Percentiles rank a stretch among this genome's conserved stretches.
Evolutionary conservation across 2,797 vertebrate genomes (phyloP).

Genomic region (Malacoctenus gilli): DNA sequence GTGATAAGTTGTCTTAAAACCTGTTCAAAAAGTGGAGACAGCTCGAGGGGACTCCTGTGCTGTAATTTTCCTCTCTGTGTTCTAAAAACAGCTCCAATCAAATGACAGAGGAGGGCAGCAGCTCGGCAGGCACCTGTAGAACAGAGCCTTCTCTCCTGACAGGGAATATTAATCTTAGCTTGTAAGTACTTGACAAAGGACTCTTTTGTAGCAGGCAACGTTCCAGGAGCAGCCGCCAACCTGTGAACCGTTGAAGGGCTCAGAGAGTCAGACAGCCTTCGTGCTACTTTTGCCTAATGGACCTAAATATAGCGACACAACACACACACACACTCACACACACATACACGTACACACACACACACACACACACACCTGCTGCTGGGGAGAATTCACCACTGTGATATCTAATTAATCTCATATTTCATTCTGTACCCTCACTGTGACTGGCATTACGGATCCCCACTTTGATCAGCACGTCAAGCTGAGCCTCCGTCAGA

Average conservation of each 20-base stretch:
- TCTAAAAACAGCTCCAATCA: constrained; percentile 77
- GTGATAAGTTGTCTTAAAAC: constrained; percentile 62
- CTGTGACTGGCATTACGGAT: constrained; percentile 75
- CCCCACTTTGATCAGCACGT: constrained; percentile 73
- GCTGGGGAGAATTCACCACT: constrained; percentile 72
- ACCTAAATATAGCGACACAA: constrained; percentile 79
- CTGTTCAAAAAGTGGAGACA: constrained; percentile 66
- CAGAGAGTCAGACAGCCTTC: constrained; percentile 69
- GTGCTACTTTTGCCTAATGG: constrained; percentile 74
- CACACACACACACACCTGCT: constrained; percentile 71
- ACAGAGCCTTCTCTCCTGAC: constrained; percentile 70
- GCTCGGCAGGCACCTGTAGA: constrained; percentile 76
- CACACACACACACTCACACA: constrained; percentile 39
- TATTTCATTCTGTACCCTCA: constrained; percentile 71
- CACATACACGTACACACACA: constrained; percentile 70
- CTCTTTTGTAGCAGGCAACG: constrained; percentile 57
- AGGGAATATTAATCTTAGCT: constrained; percentile 77
- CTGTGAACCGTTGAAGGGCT: constrained; percentile 73
- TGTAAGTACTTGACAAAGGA: constrained; percentile 73
- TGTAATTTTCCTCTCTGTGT: constrained; percentile 59
- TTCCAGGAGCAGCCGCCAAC: constrained; percentile 67
- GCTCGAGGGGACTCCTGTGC: constrained; percentile 59
- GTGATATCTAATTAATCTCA: constrained; percentile 82
- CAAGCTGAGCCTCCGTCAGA: constrained; percentile 61
- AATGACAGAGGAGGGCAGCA: constrained; percentile 65